These are phyloP conservation scores for Acrocephalus kingi DNA, from an alignment of 2,113 vertebrate species.

Conservation along the genomic window DNA sequence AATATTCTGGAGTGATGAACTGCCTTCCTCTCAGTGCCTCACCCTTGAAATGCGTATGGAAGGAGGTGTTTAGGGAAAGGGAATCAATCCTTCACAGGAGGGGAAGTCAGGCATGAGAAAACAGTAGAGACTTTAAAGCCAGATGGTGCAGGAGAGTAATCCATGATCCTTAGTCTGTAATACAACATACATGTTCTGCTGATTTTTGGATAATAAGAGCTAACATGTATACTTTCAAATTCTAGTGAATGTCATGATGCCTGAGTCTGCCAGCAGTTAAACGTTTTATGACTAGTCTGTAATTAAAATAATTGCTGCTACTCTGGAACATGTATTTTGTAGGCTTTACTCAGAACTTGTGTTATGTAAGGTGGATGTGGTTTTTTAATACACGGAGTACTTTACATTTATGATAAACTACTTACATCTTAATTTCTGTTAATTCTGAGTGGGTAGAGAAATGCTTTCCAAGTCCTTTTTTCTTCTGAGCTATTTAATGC, in stretches of 20 bases:
- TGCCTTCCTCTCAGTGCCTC: not conserved
- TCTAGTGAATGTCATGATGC: not conserved
- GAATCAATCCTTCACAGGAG: not conserved
- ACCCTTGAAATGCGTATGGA: not conserved
- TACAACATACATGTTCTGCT: not conserved
- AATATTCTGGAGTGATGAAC: not conserved
- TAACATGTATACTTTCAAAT: not conserved
- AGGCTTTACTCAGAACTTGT: not conserved
- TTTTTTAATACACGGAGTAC: not conserved
- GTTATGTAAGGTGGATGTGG: not conserved
- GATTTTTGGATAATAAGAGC: not conserved
- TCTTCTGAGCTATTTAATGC: not conserved
- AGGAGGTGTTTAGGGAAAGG: not conserved
- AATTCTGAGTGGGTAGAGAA: not conserved
- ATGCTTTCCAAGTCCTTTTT: not conserved
- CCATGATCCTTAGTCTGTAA: not conserved
- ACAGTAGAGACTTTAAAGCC: not conserved
- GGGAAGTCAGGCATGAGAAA: not conserved
- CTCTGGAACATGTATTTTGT: not conserved
- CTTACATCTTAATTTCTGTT: not conserved
- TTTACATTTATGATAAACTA: not conserved
- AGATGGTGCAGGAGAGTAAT: not conserved
- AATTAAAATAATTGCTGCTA: constrained; percentile 7
- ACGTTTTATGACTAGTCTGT: not conserved
- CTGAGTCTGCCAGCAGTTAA: not conserved